These are phyloP conservation scores for Drosophila punjabiensis DNA, from an alignment of 1,140 invertebrate species.

Conservation along the genomic window DNA sequence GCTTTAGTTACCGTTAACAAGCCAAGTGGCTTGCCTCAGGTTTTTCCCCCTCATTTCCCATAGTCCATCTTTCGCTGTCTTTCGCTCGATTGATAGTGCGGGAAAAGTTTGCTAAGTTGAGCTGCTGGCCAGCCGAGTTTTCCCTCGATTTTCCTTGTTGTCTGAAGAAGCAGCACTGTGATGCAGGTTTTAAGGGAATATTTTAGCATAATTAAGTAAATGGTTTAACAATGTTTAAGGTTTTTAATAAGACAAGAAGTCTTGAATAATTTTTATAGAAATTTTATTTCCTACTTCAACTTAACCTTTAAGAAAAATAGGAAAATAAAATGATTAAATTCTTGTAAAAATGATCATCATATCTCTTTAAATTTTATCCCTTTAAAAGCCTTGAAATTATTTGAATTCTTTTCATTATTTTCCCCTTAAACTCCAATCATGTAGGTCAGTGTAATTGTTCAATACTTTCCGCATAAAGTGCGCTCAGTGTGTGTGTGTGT, in stretches of 20 bases:
- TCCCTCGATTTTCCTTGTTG: constrained; percentile 1
- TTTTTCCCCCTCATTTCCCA: constrained; percentile 19
- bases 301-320: not conserved
- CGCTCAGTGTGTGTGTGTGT: constrained; percentile 10
- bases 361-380: not conserved
- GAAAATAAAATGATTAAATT: not conserved
- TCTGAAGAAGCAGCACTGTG: constrained; percentile 5
- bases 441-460: constrained; percentile 67
- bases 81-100: constrained; percentile 40
- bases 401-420: not conserved
- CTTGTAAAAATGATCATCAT: not conserved
- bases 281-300: not conserved
- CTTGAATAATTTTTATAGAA: not conserved
- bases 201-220: not conserved
- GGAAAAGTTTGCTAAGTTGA: constrained; percentile 33
- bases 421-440: not conserved
- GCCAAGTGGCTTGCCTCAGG: constrained; percentile 53
- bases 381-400: not conserved
- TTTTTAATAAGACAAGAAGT: not conserved
- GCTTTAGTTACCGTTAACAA: constrained; percentile 77
- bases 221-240: not conserved
- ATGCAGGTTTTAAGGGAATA: not conserved
- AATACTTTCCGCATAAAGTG: constrained; percentile 46
- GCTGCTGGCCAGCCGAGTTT: constrained; percentile 23
- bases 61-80: constrained; percentile 8